Evolutionary conservation across 1,140 invertebrate genomes (phyloP).

Genomic region (Wiebesia pumilae): DNA sequence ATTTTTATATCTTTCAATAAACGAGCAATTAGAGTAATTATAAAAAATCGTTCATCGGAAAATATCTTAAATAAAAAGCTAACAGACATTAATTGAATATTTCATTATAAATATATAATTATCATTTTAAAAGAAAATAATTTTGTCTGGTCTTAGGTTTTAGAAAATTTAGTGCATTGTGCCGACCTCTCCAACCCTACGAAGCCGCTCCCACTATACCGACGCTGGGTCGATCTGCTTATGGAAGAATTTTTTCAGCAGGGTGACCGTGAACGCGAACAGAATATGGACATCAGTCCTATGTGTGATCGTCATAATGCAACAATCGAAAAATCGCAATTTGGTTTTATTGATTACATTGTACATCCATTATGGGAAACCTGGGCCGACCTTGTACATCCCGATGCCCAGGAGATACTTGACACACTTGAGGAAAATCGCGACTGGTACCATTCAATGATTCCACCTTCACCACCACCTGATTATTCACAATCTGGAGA

Average conservation of each 20-base stretch:
- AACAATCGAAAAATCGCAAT: slow-evolving; percentile 97
- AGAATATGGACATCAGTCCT: slow-evolving; percentile 95
- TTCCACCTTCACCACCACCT: slow-evolving; percentile 84
- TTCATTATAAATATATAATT: not conserved
- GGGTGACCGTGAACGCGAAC: slow-evolving; percentile 93
- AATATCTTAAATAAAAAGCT: not conserved
- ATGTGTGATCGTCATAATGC: slow-evolving; percentile 98
- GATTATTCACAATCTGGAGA: slow-evolving; percentile 74
- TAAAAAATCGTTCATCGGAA: too few species aligned
- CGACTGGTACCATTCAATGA: slow-evolving; percentile 96
- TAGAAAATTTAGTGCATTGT: slow-evolving; percentile 99
- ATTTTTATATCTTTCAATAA: too few species aligned
- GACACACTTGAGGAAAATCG: slow-evolving; percentile 98
- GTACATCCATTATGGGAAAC: slow-evolving; percentile 99
- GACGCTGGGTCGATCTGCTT: slow-evolving; percentile 92
- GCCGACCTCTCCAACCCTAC: slow-evolving; percentile 99
- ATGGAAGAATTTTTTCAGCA: slow-evolving; percentile 99
- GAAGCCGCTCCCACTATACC: slow-evolving; percentile 96
- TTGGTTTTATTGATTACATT: slow-evolving; percentile 99
- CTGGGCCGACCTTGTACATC: slow-evolving; percentile 99
- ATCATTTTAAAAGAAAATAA: not conserved
- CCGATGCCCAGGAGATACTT: slow-evolving; percentile 97
- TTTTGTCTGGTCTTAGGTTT: slow-evolving; percentile 80
- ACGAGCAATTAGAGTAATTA: too few species aligned
- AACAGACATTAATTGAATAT: not conserved